Evolutionary conservation across 2,113 vertebrate genomes (phyloP).

Genomic region (Lophotis ruficrista): DNA sequence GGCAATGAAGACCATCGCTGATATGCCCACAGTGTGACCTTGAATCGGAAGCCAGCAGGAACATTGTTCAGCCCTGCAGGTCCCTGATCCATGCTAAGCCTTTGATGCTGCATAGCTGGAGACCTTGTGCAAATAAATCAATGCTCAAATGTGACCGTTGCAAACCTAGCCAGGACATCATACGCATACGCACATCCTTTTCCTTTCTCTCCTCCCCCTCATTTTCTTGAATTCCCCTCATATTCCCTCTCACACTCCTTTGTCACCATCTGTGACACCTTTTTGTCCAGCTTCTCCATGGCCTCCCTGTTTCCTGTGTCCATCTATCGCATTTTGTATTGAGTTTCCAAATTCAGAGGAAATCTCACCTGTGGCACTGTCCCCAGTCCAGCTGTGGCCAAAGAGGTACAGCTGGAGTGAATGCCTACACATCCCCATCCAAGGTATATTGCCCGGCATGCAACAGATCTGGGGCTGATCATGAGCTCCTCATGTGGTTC

Average conservation of each 20-base stretch:
- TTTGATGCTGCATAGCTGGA: neutral
- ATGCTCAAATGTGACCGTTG: neutral
- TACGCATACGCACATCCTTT: neutral
- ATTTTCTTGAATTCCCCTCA: neutral
- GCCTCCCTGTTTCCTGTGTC: neutral
- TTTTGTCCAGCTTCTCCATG: neutral
- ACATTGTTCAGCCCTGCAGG: neutral
- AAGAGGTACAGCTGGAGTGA: neutral
- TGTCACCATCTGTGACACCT: neutral
- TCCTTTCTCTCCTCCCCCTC: neutral
- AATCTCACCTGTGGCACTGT: neutral
- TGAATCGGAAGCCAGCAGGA: conserved; percentile 10
- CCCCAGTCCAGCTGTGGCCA: neutral
- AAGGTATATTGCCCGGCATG: neutral
- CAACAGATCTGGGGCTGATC: neutral
- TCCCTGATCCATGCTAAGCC: neutral
- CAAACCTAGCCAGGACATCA: neutral
- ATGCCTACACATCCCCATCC: neutral
- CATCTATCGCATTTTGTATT: neutral
- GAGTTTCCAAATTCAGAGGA: neutral
- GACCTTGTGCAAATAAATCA: neutral
- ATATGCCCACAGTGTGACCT: neutral
- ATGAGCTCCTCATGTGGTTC: neutral
- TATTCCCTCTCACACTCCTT: neutral
- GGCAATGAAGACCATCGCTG: neutral